Base-by-base conservation (phyloP, 1,140 invertebrate genomes). In the Leptopilina boulardi region DNA sequence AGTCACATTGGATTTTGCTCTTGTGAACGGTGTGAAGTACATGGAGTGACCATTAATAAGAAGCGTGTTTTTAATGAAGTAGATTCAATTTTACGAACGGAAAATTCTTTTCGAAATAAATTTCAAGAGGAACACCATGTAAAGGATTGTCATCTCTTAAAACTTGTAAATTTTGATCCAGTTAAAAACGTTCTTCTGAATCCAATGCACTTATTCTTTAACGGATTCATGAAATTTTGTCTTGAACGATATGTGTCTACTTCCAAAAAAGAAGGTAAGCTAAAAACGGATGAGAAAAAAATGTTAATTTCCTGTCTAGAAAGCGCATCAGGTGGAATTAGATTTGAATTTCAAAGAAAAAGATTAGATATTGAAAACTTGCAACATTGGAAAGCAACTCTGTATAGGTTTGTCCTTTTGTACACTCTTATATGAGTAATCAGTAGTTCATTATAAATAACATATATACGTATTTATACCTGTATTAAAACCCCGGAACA, bases 51-150 rank as follows among this genome's bases (percentile, higher is more conserved):
- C 0, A 41, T 51, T 30, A 74, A 79, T 59, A 44, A 47, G 0
- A 76, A 44, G 30, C 19, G 56, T 6, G 72, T 81, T 19, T 81
- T 59, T 42, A 4, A 10, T 38, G 34, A 66, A 0, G 44, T 41
- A 21, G 4, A 76, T 73, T 21, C 38, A 19, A 0, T 0, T 0
- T 18, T 74, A 26, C 74, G 79, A 15, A 82, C 82, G n/a, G 70
- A 85, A 38, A 18, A 82, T 42, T 75, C 76, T 11, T 83, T 84
- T 70, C 15, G 73, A 74, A 34, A 77, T 3, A 54, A 79, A 54
- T 30, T 1, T 15, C 77, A 78, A 73, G 21, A 51, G 13, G 41
- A 71, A 44, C 76, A 77, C 51, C 79, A 77, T 73, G 73, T 51
- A 0, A 51, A 77, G 59, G 42, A 13, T 71, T 79, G 74, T 10